Conservation (phyloP, 2,888 invertebrate genomes). For the Tanypteryx hageni region DNA sequence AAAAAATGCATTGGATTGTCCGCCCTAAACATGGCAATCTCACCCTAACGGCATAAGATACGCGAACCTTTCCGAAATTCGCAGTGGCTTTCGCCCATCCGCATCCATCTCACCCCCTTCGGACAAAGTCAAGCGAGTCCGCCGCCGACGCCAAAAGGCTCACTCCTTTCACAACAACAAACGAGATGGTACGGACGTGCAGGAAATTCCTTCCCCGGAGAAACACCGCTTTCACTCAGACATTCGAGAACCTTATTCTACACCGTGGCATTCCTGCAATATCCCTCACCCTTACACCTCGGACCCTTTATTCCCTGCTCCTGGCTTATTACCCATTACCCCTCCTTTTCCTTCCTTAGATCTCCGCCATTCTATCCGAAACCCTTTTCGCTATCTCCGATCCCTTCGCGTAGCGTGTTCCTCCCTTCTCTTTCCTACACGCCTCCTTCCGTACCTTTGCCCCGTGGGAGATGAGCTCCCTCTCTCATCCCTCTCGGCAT, state of each 20-base stretch:
- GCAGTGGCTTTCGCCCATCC: no score
- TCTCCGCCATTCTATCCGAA: neutral
- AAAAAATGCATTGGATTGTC: no score
- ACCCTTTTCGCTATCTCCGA: neutral
- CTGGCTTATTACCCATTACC: neutral
- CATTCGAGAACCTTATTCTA: neutral
- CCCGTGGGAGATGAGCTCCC: no score
- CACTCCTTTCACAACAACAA: neutral
- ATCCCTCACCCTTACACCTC: neutral
- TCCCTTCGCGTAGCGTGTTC: neutral
- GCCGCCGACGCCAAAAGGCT: neutral
- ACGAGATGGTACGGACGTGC: neutral
- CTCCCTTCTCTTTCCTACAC: neutral
- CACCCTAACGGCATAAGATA: no score
- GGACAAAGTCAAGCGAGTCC: neutral
- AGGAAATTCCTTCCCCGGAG: neutral
- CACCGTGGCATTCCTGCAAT: neutral
- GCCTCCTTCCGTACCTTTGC: no score
- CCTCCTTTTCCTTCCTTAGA: neutral
- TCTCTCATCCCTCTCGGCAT: neutral
- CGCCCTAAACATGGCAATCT: no score
- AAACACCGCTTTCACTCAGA: neutral
- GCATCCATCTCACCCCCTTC: no score
- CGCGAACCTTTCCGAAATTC: no score
- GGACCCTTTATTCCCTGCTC: neutral